Conservation (phyloP, 2,888 invertebrate species). For the Spilosoma lubricipeda region DNA sequence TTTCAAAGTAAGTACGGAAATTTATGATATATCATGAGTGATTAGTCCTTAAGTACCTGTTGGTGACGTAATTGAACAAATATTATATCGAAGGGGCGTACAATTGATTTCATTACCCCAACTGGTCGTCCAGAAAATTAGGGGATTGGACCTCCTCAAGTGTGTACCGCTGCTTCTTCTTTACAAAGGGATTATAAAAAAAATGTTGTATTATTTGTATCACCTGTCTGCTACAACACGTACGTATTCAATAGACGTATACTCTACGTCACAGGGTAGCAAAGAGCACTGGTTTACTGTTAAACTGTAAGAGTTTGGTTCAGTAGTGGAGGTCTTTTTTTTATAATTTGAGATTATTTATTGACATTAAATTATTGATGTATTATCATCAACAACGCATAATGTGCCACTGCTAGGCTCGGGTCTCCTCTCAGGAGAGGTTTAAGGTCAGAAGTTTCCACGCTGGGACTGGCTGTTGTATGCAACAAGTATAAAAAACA, state of each 20-base stretch:
- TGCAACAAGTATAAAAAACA: no score
- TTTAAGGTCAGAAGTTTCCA: no score
- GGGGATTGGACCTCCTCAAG: slow-evolving; percentile 15
- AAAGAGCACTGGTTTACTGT: background rate
- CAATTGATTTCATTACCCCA: slow-evolving; percentile 36
- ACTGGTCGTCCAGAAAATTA: slow-evolving; percentile 22
- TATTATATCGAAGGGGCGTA: slow-evolving; percentile 16
- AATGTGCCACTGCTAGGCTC: no score
- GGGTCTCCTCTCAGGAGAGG: no score
- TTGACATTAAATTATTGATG: no score
- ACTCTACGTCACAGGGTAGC: background rate
- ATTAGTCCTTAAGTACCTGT: slow-evolving; percentile 4
- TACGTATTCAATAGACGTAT: background rate
- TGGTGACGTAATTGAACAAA: slow-evolving; percentile 23
- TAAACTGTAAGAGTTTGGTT: background rate
- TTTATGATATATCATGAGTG: background rate
- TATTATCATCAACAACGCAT: no score
- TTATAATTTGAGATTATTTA: no score
- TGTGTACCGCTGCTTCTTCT: slow-evolving; percentile 8
- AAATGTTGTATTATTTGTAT: background rate
- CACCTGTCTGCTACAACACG: background rate
- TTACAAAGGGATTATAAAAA: background rate
- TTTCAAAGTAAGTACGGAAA: no score
- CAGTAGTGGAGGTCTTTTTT: no score
- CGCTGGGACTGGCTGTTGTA: no score